Evolutionary conservation across 2,888 invertebrate genomes (phyloP), one percentile per base, ranked within the genome.

Genomic region (Cheilosia variabilis): DNA sequence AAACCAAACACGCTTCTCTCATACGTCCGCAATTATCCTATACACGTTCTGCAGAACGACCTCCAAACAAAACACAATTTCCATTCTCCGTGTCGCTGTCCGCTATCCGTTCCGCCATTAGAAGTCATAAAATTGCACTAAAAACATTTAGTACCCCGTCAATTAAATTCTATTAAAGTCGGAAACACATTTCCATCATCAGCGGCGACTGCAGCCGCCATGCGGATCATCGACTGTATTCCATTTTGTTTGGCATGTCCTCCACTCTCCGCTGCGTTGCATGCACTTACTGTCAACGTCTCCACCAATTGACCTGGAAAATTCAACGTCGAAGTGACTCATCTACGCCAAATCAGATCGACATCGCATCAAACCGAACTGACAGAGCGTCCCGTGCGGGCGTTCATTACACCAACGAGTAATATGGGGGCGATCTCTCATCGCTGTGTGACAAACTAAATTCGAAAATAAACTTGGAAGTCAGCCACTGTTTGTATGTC

Each of bases 401-500:
- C 4, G 55, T 19, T 43, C 45, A 4, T 6, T n/a, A 17, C 22
- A 31, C 17, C 60, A 24, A 17, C 19, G 15, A 45, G n/a, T 6
- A 15, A 15, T 41, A 55, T 19, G 69, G 43, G 65, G 65, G 77
- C 72, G 47, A 76, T 45, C 53, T 45, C 47, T 43, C 7, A n/a
- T 57, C 55, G 43, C 27, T 22, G 34, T 15, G 34, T 24, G 41
- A 43, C 41, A 60, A 41, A 60, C 24, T 19, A n/a, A 9, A 72
- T 50, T 45, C 50, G 34, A 77, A 82, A 78, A 83, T 79, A 73
- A 76, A 83, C 82, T 83, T 79, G 79, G 83, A 83, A 73, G 62
- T 43, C 47, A 15, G 83, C 83, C 83, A 79, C 68, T 41, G 37
- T 45, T 9, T 57, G 52, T 22, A 15, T 73, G 45, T 6, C 27